Evolutionary conservation across 2,113 vertebrate genomes (phyloP), one percentile per base, ranked within the genome.

Genomic region (Tragelaphus buxtoni): DNA sequence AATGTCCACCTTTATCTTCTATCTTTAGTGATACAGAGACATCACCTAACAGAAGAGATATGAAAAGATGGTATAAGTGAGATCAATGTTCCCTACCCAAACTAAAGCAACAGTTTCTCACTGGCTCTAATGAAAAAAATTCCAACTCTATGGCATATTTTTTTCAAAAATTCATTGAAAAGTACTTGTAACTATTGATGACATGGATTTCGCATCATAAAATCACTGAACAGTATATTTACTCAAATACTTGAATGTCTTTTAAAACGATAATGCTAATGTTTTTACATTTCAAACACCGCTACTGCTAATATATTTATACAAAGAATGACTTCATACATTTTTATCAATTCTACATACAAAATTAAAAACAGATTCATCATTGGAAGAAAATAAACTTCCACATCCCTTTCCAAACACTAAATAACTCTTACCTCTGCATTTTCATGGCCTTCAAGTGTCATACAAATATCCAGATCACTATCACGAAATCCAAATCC

Each of bases 381-480:
- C 74, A 92, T 8, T 72, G 42, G 16, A 96, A 89, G 56, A 96
- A 96, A 95, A 94, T 63, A 83, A 83, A 96, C 4, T 88, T 96
- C 11, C 30, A 92, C 8, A 94, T 45, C 18, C 11, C 24, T 92
- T 89, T 90, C 45, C 77, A 98, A 97, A 97, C 30, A 84, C 22
- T 72, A 74, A 74, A 13, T 42, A 92, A 26, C 18, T 84, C 98
- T 89, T 98, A 99, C 99, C 99, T 99, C 99, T 85, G 99, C 99
- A 32, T 99, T 99, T 98, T 99, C 99, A 26, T 99, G 99, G 87
- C 99, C 99, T 98, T 99, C 99, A 96, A 99, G 98, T 0, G 99
- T 99, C 99, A 99, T 99, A 98, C 99, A 99, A 98, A 99, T 99
- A 98, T 99, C 99, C 9, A 99, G 98, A 98, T 99, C 99, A 55